phyloP scores from a whole-genome alignment of 2,888 invertebrate genomes.

The Bellardia pandia region DNA sequence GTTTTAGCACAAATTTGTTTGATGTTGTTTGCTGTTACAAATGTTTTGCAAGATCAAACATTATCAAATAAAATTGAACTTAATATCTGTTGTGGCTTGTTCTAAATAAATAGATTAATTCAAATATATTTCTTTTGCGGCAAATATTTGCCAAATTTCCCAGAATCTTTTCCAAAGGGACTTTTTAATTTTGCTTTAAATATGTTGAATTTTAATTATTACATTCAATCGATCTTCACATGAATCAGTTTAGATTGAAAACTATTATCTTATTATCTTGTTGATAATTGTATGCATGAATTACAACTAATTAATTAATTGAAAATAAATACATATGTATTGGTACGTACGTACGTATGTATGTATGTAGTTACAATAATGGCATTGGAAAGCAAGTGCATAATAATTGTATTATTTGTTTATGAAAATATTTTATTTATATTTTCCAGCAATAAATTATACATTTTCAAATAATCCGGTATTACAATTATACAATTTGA shows the following conservation, averaged over 20 bases:
- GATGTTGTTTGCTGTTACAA: too few species aligned
- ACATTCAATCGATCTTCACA: neutral
- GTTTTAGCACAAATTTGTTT: too few species aligned
- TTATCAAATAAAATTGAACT: too few species aligned
- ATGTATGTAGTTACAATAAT: too few species aligned
- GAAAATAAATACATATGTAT: neutral
- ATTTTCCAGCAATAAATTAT: slow-evolving; percentile 21
- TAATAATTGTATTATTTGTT: neutral
- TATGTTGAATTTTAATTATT: neutral
- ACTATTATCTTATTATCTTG: neutral
- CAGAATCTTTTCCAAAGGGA: neutral
- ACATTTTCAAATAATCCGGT: slow-evolving; percentile 49
- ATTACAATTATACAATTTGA: slow-evolving; percentile 42
- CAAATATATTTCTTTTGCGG: too few species aligned
- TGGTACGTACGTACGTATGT: too few species aligned
- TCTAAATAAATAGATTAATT: too few species aligned
- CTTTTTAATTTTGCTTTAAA: neutral
- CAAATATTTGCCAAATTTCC: neutral
- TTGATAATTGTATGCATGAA: slow-evolving; percentile 21
- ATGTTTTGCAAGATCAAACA: too few species aligned
- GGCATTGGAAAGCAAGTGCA: too few species aligned
- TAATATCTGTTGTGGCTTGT: too few species aligned
- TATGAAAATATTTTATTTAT: slow-evolving; percentile 11
- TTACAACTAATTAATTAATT: neutral
- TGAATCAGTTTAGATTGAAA: slow-evolving; percentile 35